Base-by-base conservation (phyloP, 2,888 invertebrate species). In the Cephus nigrinus region DNA sequence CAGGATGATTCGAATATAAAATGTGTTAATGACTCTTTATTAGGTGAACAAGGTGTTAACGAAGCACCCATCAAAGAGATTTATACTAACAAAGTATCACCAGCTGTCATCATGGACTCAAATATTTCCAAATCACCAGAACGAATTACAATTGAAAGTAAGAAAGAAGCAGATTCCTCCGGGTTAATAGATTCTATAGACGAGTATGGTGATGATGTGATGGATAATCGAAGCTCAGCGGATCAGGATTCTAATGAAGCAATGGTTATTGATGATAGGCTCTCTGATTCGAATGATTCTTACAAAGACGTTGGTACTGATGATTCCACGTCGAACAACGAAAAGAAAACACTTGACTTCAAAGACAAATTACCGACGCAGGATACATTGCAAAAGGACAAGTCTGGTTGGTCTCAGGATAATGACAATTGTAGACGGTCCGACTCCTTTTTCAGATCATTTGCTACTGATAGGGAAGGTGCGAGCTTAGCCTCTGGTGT, bases 211-310 rank as follows among this genome's bases (percentile, higher is more conserved):
- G 84, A 86, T n/a, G 83, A 83, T 77, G 71, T 82, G 5, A 84
- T 81, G 23, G 86, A 88, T 81, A 79, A 40, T 74, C 75, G 35
- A 36, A 83, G 82, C 69, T 83, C 75, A 4, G 74, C 83, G 36
- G 83, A 81, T 80, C 82, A 84, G 73, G 84, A 86, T 73, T 87
- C 84, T 4, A 88, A 86, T 78, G 85, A 85, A 71, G 81, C 85
- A 30, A 88, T 85, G 85, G 82, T 86, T 12, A 86, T 85, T 23
- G 87, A 87, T 72, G 86, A 87, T 71, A 81, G 81, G 74, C 77
- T 80, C 12, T 86, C 80, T 3, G 88, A 88, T 69, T 84, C 83
- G 4, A 81, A 84, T 11, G 86, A 84, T 69, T 83, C 83, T 2
- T 76, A 72, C 30, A 83, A 86, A 79, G 78, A 82, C 76, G 77